A percentile compares a stretch with the other conserved stretches of the same genome.
phyloP scores from a whole-genome alignment of 2,113 vertebrate genomes.

The Chrysochloris asiatica region DNA sequence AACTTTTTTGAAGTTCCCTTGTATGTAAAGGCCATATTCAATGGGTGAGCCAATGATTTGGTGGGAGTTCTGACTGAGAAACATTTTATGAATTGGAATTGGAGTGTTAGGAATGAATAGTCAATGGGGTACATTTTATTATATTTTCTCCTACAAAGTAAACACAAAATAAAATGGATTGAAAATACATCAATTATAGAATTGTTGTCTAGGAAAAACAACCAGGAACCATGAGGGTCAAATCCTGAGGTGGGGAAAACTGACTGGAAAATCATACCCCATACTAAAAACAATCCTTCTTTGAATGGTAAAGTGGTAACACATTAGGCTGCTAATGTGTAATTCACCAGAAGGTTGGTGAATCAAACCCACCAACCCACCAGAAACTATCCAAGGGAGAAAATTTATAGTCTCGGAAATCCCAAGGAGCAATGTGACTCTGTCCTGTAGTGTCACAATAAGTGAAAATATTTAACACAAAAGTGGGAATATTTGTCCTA shows the following conservation, averaged over 20 bases:
- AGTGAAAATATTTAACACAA: not conserved
- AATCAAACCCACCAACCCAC: too few relatives aligned
- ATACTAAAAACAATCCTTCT: not conserved
- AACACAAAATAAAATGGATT: not conserved
- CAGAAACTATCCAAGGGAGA: too few relatives aligned
- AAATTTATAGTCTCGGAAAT: too few relatives aligned
- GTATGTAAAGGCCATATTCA: not conserved
- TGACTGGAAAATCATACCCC: not conserved
- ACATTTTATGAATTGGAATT: not conserved
- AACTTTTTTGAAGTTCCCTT: too few relatives aligned
- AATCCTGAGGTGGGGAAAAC: not conserved
- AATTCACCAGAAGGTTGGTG: too few relatives aligned
- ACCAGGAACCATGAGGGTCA: not conserved
- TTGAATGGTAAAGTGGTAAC: not conserved
- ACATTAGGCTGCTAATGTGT: too few relatives aligned
- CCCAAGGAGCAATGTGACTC: too few relatives aligned
- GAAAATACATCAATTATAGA: not conserved
- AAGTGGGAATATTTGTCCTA: not conserved
- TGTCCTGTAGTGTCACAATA: too few relatives aligned
- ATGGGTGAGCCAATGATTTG: not conserved
- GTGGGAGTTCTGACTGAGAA: conserved; percentile 10
- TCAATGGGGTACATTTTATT: not conserved
- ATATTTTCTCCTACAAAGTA: not conserved
- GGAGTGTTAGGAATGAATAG: not conserved
- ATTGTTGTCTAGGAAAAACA: not conserved